A percentile compares a stretch with the other conserved stretches of the same genome.
Conservation (phyloP, 2,888 invertebrate species). For the Heliconius hortense region DNA sequence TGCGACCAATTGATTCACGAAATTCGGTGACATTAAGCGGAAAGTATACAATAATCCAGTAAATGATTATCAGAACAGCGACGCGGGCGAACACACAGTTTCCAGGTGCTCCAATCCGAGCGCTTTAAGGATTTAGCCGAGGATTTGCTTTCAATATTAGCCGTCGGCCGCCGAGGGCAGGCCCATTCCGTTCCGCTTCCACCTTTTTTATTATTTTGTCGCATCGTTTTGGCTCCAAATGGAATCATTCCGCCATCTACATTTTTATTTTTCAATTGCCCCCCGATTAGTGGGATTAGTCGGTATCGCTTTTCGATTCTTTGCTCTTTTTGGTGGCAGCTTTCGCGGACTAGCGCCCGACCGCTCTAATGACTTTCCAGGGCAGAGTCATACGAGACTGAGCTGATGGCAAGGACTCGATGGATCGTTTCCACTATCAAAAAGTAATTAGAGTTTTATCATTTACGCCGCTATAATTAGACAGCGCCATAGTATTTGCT, state of each 20-base stretch:
- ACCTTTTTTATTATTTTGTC: conserved; percentile 82
- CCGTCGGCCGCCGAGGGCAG: conserved; percentile 70
- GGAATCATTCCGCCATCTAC: conserved; percentile 82
- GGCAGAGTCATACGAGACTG: conserved; percentile 32
- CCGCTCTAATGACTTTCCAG: conserved; percentile 57
- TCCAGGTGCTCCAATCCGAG: conserved; percentile 79
- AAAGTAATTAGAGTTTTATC: conserved; percentile 66
- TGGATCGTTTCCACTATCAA: conserved; percentile 57
- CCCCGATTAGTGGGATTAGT: conserved; percentile 82
- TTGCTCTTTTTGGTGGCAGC: conserved; percentile 75
- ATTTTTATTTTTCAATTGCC: conserved; percentile 83
- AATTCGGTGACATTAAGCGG: conserved; percentile 71
- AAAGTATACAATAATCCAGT: conserved; percentile 78
- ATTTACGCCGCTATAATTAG: conserved; percentile 66
- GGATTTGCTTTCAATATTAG: conserved; percentile 84
- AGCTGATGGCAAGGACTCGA: conserved; percentile 51
- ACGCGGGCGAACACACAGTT: conserved; percentile 69
- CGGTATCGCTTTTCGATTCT: conserved; percentile 79
- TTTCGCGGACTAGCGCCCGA: conserved; percentile 67
- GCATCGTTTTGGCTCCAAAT: conserved; percentile 82
- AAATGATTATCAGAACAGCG: conserved; percentile 73
- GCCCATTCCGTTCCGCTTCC: conserved; percentile 70
- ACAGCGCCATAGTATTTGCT: conserved; percentile 60
- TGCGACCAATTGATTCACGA: conserved; percentile 63
- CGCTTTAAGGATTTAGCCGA: conserved; percentile 82